Conservation (phyloP, 2,797 vertebrate genomes). For the Rhynchonycteris naso region DNA sequence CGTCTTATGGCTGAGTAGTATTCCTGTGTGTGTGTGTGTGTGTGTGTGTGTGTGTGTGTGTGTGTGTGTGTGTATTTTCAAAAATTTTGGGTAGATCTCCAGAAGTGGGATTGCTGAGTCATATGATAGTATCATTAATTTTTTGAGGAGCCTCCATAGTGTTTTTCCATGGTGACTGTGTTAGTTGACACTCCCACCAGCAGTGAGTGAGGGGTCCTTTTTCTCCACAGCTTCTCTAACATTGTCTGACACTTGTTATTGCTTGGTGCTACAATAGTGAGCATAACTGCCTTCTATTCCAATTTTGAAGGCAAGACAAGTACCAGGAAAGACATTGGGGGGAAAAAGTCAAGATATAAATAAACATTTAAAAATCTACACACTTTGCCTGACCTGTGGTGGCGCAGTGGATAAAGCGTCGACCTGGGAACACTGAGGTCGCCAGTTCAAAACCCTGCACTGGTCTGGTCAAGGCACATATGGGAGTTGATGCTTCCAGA, state of each 20-base stretch:
- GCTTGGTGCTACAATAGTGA: conserved; percentile 88
- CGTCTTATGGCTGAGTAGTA: neutral
- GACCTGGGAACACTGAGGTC: too few relatives aligned
- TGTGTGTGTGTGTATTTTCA: neutral
- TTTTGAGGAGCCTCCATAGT: neutral
- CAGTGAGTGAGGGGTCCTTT: neutral
- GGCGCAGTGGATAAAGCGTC: too few relatives aligned
- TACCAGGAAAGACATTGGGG: neutral
- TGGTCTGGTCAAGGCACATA: too few relatives aligned
- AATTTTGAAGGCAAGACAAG: neutral
- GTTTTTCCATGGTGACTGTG: neutral
- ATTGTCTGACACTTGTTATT: neutral
- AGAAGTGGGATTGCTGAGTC: neutral
- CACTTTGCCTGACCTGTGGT: too few relatives aligned
- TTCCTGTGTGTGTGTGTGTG: neutral
- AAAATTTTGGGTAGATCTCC: neutral
- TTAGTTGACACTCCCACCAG: neutral
- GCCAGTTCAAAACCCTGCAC: too few relatives aligned
- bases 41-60: neutral
- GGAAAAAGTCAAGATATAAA: neutral
- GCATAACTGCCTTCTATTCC: conserved; percentile 86
- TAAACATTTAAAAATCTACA: neutral
- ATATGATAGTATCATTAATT: neutral
- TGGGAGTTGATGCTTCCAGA: too few relatives aligned
- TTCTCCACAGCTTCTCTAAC: neutral